Evolutionary conservation across 2,888 invertebrate species (phyloP), one percentile per base, ranked within the genome.

Genomic region (Macrophya annulata): DNA sequence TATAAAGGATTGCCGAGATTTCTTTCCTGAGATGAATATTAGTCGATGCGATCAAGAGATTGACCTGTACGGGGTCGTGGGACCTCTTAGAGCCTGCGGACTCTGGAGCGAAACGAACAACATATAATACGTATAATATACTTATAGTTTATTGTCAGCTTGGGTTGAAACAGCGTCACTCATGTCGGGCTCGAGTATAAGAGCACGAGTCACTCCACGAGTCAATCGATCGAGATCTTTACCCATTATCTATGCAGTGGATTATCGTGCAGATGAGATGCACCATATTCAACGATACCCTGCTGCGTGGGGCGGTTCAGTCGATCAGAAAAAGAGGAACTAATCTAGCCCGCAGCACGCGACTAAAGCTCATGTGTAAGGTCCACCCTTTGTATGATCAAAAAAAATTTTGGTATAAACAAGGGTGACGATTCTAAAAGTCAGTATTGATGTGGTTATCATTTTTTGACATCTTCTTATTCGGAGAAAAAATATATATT

Each of bases 21-120:
- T 55, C 15, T 17, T 77, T 77, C 43, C 21, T 45, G 45, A 74
- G 51, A 51, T 48, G 31, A 45, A 74, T 74, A 74, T 74, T 43
- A 74, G 77, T 77, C 77, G 77, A 77, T 31, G 77, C 31, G 51
- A 77, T 77, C 77, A 51, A 77, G 31, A 55, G 77, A 77, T 77
- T 77, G 31, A 77, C 51, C 77, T 51, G 15, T 31, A 31, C 77
- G 51, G 37, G 77, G 77, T 77, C 77, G 51, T 55, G 77, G 31
- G 77, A 77, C 51, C 77, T 51, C 25, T 45, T 6, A 74, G 12
- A n/a, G 43, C 74, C 45, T 15, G 45, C 45, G 45, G 74, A 74
- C 74, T 74, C 45, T 48, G 74, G 45, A 74, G 74, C 43, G 45
- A 74, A 74, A 74, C 43, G n/a, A 74, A 74, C 25, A 21, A 74